phyloP scores from a whole-genome alignment of 2,113 vertebrate genomes.

The Limanda limanda region DNA sequence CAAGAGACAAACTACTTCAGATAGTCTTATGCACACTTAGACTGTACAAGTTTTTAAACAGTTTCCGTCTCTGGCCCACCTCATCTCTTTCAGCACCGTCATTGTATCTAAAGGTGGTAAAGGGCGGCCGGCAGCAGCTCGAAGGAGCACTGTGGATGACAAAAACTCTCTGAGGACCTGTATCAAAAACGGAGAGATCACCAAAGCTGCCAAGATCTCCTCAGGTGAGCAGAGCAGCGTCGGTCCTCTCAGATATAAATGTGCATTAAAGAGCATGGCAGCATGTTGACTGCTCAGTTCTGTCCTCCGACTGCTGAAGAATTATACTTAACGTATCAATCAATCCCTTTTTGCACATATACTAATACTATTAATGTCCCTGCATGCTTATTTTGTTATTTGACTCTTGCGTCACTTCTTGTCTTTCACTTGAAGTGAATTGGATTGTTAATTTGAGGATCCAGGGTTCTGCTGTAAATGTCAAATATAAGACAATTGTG shows the following conservation, averaged over 20 bases:
- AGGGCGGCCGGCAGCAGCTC: constrained; percentile 87
- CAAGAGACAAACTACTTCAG: too few relatives aligned
- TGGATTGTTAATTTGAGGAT: too few relatives aligned
- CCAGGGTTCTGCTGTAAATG: not conserved
- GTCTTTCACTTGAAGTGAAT: too few relatives aligned
- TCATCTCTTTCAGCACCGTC: constrained; percentile 73
- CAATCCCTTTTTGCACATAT: not conserved
- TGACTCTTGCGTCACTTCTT: not conserved
- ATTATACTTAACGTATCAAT: not conserved
- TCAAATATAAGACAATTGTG: too few relatives aligned
- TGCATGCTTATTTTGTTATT: not conserved
- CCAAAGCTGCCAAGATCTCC: constrained; percentile 89
- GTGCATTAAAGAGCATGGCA: constrained; percentile 40
- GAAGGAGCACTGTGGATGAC: constrained; percentile 94
- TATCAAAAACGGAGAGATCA: constrained; percentile 90
- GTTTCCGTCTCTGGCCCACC: too few relatives aligned
- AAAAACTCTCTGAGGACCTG: constrained; percentile 87
- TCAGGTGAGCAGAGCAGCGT: constrained; percentile 84
- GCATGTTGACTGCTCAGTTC: constrained; percentile 27
- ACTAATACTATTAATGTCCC: constrained; percentile 12
- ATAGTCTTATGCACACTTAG: too few relatives aligned
- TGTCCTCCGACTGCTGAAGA: not conserved
- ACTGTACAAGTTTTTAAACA: too few relatives aligned
- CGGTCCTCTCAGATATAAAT: not conserved
- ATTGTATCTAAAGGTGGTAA: constrained; percentile 87